These are phyloP conservation scores for Chymomyza amoena DNA, from an alignment of 2,888 invertebrate species.

Conservation along the genomic window DNA sequence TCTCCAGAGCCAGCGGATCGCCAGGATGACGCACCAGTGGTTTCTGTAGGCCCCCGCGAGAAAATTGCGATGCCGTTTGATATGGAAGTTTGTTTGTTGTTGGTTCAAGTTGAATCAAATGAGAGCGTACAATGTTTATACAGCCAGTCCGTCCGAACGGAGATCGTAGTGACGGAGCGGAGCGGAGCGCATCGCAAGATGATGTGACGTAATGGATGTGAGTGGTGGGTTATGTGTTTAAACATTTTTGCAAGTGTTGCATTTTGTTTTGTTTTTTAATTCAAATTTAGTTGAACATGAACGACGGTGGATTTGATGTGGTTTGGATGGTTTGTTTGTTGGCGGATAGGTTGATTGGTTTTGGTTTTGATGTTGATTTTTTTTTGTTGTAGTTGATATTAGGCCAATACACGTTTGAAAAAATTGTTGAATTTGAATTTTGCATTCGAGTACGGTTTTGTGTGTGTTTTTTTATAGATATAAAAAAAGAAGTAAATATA, in stretches of 20 bases:
- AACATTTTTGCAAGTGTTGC: conserved; percentile 44
- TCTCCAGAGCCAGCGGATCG: conserved; percentile 87
- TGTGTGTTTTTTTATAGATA: conserved; percentile 19
- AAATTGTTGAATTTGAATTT: conserved; percentile 56
- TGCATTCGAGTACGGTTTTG: conserved; percentile 31
- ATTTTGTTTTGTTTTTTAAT: conserved; percentile 47
- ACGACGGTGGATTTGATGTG: background rate
- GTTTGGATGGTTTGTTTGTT: too few species aligned
- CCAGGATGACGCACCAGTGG: conserved; percentile 91
- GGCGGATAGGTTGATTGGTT: conserved; percentile 3
- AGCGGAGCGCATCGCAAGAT: conserved; percentile 30
- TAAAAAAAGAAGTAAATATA: conserved; percentile 67
- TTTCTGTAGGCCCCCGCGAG: conserved; percentile 82
- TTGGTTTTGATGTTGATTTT: background rate
- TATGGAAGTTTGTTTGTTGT: conserved; percentile 66
- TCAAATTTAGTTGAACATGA: conserved; percentile 45
- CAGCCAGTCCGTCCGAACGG: conserved; percentile 23
- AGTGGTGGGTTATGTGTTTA: conserved; percentile 61
- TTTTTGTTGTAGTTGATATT: conserved; percentile 43
- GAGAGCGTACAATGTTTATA: conserved; percentile 26
- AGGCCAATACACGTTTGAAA: conserved; percentile 59
- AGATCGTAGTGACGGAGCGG: too few species aligned
- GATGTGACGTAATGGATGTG: conserved; percentile 19
- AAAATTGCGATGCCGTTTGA: conserved; percentile 71
- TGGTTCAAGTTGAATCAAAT: conserved; percentile 49